These are phyloP conservation scores for Arbacia lixula DNA, from an alignment of 53 echinoderm and acorn worm species.

Conservation along the genomic window DNA sequence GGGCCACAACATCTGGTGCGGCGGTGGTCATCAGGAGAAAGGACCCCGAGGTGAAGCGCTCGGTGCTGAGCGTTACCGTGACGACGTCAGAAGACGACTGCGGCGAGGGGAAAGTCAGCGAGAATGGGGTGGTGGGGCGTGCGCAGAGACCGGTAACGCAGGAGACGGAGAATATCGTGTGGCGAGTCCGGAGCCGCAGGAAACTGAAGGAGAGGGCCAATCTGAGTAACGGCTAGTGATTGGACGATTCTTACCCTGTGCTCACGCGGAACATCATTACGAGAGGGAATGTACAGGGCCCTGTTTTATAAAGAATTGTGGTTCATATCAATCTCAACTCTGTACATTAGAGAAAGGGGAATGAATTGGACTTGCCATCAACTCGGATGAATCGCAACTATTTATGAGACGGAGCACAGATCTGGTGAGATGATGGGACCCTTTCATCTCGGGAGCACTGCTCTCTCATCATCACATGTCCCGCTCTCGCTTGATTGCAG, in stretches of 20 bases:
- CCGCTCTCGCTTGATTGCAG: too few relatives aligned
- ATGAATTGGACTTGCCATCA: too few relatives aligned
- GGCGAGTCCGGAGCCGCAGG: constrained; percentile 32
- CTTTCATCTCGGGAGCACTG: too few relatives aligned
- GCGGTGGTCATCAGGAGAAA: not conserved
- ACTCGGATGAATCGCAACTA: too few relatives aligned
- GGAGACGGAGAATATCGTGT: constrained; percentile 32
- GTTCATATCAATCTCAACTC: too few relatives aligned
- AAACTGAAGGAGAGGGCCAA: constrained; percentile 23
- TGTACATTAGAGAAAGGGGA: too few relatives aligned
- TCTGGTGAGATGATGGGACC: too few relatives aligned
- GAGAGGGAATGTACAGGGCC: too few relatives aligned
- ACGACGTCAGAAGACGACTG: constrained; percentile 24
- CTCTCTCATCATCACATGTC: too few relatives aligned
- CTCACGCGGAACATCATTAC: not conserved
- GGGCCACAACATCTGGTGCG: not conserved
- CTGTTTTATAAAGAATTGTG: too few relatives aligned
- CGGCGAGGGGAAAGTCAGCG: not conserved
- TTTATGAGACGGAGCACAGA: too few relatives aligned
- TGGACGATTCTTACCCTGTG: not conserved
- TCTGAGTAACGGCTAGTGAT: not conserved
- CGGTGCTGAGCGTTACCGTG: constrained; percentile 37
- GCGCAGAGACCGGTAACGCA: not conserved
- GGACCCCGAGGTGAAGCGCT: constrained; percentile 34
- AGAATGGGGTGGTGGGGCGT: not conserved